Evolutionary conservation across 2,113 vertebrate species (phyloP).

Genomic region (Phodopus roborovskii): DNA sequence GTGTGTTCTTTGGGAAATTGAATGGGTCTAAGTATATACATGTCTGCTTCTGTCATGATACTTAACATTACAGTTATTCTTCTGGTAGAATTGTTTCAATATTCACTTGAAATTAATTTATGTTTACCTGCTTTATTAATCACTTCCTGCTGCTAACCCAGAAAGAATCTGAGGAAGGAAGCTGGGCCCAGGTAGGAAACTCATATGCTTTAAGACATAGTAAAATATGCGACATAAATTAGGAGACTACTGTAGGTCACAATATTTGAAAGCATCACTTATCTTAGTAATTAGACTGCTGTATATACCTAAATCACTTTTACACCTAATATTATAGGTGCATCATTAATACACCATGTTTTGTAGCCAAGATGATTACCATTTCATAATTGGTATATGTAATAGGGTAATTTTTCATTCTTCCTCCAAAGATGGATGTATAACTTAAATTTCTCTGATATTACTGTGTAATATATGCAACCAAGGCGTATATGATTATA

Average conservation of each 20-base stretch:
- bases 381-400: conserved; percentile 23
- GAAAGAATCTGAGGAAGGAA: conserved; percentile 98
- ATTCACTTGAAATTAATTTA: conserved; percentile 76
- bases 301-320: neutral
- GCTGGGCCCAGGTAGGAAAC: conserved; percentile 96
- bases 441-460: conserved; percentile 54
- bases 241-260: neutral
- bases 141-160: conserved; percentile 84
- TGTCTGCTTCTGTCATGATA: conserved; percentile 42
- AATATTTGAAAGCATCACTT: conserved; percentile 31
- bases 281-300: neutral
- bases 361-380: neutral
- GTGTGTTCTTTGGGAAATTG: neutral
- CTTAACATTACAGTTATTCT: conserved; percentile 51
- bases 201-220: conserved; percentile 48
- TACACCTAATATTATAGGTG: neutral
- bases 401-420: conserved; percentile 31
- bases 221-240: conserved; percentile 3
- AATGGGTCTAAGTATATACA: neutral
- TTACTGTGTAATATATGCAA: neutral
- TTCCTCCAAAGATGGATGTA: neutral
- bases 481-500: neutral
- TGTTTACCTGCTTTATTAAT: conserved; percentile 82
- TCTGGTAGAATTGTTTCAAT: conserved; percentile 61
- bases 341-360: neutral